These are phyloP conservation scores for Clinocottus analis DNA, from an alignment of 2,113 vertebrate genomes.

Conservation along the genomic window DNA sequence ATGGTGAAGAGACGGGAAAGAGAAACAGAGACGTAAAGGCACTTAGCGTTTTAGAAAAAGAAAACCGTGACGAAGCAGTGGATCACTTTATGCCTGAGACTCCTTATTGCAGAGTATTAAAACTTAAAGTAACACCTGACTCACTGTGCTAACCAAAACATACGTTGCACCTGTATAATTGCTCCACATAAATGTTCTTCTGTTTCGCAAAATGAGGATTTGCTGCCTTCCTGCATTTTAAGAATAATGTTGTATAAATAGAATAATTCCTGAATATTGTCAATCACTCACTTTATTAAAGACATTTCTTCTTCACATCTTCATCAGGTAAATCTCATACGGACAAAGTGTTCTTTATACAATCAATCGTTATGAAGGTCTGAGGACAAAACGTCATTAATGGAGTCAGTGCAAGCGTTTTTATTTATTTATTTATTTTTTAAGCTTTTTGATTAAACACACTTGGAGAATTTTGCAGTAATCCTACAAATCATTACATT, in stretches of 20 bases:
- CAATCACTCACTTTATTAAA: not conserved
- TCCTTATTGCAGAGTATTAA: conserved; percentile 2
- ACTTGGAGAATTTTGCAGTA: not conserved
- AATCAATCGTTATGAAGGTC: too few species aligned
- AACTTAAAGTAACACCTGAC: not conserved
- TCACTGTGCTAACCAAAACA: not conserved
- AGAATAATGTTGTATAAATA: not conserved
- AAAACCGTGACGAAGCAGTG: not conserved
- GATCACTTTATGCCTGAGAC: not conserved
- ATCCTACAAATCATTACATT: not conserved
- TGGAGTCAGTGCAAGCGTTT: not conserved
- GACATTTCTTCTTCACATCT: too few species aligned
- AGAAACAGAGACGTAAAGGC: not conserved
- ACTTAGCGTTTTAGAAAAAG: not conserved
- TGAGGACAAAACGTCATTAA: not conserved
- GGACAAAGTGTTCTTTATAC: not conserved
- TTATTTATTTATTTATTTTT: not conserved
- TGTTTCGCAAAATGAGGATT: not conserved
- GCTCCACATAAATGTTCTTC: too few species aligned
- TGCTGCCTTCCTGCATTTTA: not conserved
- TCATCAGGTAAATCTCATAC: not conserved
- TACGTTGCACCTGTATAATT: not conserved
- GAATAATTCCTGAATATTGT: not conserved
- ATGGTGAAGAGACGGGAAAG: not conserved
- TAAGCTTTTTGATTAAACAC: not conserved